Evolutionary conservation across 2,888 invertebrate species (phyloP), one percentile per base, ranked within the genome.

Genomic region (Aporophyla lueneburgensis): DNA sequence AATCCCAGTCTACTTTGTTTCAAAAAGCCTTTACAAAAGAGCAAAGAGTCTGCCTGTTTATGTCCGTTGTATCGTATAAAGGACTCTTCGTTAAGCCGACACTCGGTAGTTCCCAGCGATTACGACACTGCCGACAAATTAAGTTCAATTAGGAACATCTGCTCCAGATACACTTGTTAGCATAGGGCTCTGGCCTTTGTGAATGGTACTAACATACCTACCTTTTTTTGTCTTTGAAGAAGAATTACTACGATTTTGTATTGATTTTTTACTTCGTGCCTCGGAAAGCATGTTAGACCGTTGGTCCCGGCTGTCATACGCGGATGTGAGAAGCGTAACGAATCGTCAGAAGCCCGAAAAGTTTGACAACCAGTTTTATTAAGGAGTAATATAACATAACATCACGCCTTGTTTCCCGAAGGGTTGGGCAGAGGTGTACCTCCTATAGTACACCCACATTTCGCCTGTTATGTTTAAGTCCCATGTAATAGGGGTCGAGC

Each of bases 141-240:
- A 81, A 83, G 73, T 80, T 71, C 86, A 89, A 89, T 89, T 89
- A 87, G 84, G 54, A 78, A 59, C 88, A 88, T 85, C 89, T 89
- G 89, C 80, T 81, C 69, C 51, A 69, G 58, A 74, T 71, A 67
- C 16, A 78, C 78, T 84, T 75, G 75, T 86, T 80, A 75, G 75
- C 71, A 71, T 76, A 74, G 59, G 59, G 40, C 54, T 54, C 67
- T n/a, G 81, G 43, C 66, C 61, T 78, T 66, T 78, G 75, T 63
- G 24, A 58, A 54, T 62, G 19, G 12, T 16, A 43, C 76, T 63
- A 56, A 79, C 71, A 62, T n/a, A 69, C 3, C n/a, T 56, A 16
- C 6, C 2, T 43, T 51, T 62, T 33, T 75, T 56, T 27, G n/a
- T 43, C 54, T 70, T 54, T 33, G 24, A 46, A 19, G 33, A 24